These are phyloP conservation scores for Madoqua kirkii DNA, from an alignment of 2,113 vertebrate species.

Conservation along the genomic window DNA sequence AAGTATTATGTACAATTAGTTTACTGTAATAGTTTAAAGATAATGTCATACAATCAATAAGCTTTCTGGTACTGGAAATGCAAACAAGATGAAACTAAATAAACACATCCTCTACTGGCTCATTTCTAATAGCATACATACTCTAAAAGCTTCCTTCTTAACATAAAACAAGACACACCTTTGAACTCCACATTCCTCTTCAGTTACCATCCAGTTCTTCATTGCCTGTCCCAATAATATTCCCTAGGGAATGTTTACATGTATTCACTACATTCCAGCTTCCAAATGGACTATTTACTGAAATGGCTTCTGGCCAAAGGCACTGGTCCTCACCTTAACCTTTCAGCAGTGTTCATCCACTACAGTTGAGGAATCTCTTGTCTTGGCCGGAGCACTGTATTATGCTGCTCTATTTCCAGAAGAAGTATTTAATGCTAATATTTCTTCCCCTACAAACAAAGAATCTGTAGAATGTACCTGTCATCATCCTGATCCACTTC, in stretches of 20 bases:
- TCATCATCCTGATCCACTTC: conserved; percentile 84
- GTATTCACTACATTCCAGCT: neutral
- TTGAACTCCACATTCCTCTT: neutral
- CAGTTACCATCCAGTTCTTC: neutral
- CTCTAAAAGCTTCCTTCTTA: neutral
- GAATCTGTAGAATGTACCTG: conserved; percentile 79
- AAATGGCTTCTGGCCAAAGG: neutral
- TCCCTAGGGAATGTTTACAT: neutral
- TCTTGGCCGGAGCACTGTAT: neutral
- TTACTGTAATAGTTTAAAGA: neutral
- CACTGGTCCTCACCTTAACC: neutral
- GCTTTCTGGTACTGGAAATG: neutral
- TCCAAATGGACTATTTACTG: neutral
- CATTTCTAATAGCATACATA: neutral
- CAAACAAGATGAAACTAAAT: neutral
- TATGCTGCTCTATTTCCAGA: neutral
- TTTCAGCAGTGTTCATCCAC: neutral
- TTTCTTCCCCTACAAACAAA: neutral
- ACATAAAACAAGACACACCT: neutral
- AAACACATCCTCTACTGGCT: neutral
- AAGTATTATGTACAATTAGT: neutral
- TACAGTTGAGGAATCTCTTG: neutral
- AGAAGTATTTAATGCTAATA: neutral
- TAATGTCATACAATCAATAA: neutral
- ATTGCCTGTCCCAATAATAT: neutral